Evolutionary conservation across 2,113 vertebrate species (phyloP), one percentile per base, ranked within the genome.

Genomic region (Globicephala melas): DNA sequence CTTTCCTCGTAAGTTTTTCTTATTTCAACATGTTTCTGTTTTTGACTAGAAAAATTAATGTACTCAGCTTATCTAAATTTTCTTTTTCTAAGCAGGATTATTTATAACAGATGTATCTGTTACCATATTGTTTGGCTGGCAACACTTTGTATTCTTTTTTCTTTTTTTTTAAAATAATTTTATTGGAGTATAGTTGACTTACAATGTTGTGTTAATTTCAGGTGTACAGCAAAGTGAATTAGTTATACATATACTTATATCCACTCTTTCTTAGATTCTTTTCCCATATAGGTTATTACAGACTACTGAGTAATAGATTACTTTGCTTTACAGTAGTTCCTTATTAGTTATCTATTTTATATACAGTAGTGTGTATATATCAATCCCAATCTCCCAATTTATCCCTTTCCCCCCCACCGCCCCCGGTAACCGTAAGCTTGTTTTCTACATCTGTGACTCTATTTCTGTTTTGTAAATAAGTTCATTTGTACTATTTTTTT

Each of bases 31-130:
- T 62, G 74, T 47, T 96, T 96, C 60, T n/a, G 55, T 44, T 82
- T 88, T 91, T 82, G 4, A 50, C 13, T 71, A 63, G 18, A 82
- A 89, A 92, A 93, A 53, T 67, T 6, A 92, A 21, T 23, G 25
- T 50, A 26, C 71, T 95, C 71, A 81, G 62, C 26, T 23, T 79
- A 63, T 68, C 21, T 89, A 13, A 81, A 44, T 80, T 95, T 96
- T 62, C 60, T 36, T 44, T 15, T 98, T 60, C 60, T 33, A 31
- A 90, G 11, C 11, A 77, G 31, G 41, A 83, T 97, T 95, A 94
- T 36, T 97, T 73, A 73, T 83, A 94, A 87, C 1, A 82, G 50
- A 89, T 89, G 1, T 38, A 33, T 77, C 55, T 50, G 41, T 91
- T 94, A 53, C 47, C 3, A 0, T 80, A 77, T 9, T 14, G 0